These are phyloP conservation scores for Hypselothyrea guttata DNA, from an alignment of 2,888 invertebrate species.

Conservation along the genomic window DNA sequence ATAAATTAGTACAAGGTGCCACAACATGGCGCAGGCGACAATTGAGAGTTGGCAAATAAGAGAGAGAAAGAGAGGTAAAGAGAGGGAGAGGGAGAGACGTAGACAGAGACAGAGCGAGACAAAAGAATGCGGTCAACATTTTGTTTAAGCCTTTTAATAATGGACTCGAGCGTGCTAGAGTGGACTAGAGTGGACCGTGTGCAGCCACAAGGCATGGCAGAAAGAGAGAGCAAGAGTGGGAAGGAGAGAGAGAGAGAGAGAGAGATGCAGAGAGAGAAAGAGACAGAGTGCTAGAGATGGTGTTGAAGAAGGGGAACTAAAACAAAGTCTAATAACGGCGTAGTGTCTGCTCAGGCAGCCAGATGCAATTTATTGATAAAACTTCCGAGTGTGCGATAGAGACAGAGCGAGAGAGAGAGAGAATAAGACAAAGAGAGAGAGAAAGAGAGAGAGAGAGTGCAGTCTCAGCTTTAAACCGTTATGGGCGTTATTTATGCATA, in stretches of 20 bases:
- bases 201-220: too few species aligned
- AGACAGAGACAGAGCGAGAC: conserved; percentile 28
- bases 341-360: conserved; percentile 63
- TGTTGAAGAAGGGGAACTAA: too few species aligned
- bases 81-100: too few species aligned
- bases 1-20: conserved; percentile 76
- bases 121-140: conserved; percentile 13
- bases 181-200: too few species aligned
- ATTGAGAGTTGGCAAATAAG: too few species aligned
- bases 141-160: conserved; percentile 60
- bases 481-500: conserved; percentile 52
- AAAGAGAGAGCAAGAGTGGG: too few species aligned
- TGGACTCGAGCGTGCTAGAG: too few species aligned
- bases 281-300: too few species aligned
- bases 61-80: too few species aligned
- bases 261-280: too few species aligned
- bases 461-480: conserved; percentile 38
- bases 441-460: background rate
- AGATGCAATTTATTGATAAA: conserved; percentile 79
- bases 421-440: background rate
- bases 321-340: too few species aligned
- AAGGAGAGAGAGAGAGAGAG: too few species aligned
- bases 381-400: background rate
- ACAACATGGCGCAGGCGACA: conserved; percentile 32
- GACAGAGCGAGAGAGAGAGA: background rate